Conservation (phyloP, 2,797 vertebrate genomes). For the Argya squamiceps region DNA sequence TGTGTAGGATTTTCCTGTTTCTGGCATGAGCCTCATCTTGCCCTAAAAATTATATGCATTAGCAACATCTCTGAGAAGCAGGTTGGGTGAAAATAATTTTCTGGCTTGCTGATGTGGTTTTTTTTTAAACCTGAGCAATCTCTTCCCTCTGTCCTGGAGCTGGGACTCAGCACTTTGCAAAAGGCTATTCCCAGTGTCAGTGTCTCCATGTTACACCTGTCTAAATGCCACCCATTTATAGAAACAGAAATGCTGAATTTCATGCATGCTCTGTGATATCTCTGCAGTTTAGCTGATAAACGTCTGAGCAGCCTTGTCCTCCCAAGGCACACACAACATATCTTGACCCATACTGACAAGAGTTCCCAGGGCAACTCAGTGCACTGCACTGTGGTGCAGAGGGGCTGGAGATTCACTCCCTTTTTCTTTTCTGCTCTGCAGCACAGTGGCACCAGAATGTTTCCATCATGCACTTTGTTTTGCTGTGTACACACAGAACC, state of each 20-base stretch:
- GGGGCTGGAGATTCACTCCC: background rate
- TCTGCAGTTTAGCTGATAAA: background rate
- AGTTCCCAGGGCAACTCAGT: background rate
- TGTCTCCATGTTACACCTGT: background rate
- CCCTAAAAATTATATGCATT: background rate
- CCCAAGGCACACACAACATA: background rate
- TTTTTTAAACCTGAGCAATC: background rate
- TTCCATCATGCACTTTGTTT: accelerated
- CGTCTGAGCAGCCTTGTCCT: background rate
- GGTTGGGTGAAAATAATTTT: background rate
- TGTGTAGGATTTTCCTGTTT: background rate
- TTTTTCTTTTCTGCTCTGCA: background rate
- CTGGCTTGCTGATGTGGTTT: background rate
- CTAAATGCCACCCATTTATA: background rate
- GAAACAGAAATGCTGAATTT: background rate
- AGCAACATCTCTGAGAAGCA: background rate
- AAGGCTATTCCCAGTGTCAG: background rate
- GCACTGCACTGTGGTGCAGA: background rate
- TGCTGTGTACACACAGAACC: background rate
- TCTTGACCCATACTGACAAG: background rate
- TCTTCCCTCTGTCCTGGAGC: background rate
- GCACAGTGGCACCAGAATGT: background rate
- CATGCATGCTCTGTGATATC: background rate
- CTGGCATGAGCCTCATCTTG: background rate
- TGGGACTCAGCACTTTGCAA: background rate